Base-by-base conservation (phyloP, 2,888 invertebrate genomes). In the Acleris holmiana region DNA sequence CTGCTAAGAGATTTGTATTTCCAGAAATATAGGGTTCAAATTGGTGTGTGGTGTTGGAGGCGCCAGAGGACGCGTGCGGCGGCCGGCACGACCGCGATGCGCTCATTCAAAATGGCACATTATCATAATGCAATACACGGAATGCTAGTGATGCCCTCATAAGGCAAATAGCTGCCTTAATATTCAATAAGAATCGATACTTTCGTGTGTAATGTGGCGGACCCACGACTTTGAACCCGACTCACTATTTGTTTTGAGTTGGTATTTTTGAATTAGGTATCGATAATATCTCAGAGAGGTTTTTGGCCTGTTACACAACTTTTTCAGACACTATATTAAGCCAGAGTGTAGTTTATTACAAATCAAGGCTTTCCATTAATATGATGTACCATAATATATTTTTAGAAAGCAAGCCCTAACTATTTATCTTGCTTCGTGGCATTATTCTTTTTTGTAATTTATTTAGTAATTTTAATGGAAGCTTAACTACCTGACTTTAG, bases 111-210 rank as follows among this genome's bases (percentile, higher is more conserved):
- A 89, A 89, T 88, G 86, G 86, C 88, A 83, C 83, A 89, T 89
- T 90, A 91, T 85, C 87, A 89, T 89, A 89, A 89, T 88, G 86
- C 85, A 86, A 85, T 81, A 85, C 83, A 80, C 76, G 87, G 85
- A 88, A 89, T 89, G 83, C 77, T 83, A 85, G 84, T 79, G 81
- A 86, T 85, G 84, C 80, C 83, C 81, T 76, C 78, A 80, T 84
- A 83, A 78, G 83, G 84, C 68, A 78, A 75, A 79, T 73, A 70
- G 71, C 73, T 73, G 75, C 75, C 80, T 81, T 75, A 76, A 80
- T 84, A 84, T 80, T 79, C 77, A 79, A 82, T 61, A 65, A 58
- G 57, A 62, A 61, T 60, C 56, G 17, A 21, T 56, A 48, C 29
- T 61, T 21, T 29, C n/a, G 48, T 54, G 29, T 41, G 54, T 13